Evolutionary conservation across 2,113 vertebrate genomes (phyloP), one percentile per base, ranked within the genome.

Genomic region (Brachypteracias leptosomus): DNA sequence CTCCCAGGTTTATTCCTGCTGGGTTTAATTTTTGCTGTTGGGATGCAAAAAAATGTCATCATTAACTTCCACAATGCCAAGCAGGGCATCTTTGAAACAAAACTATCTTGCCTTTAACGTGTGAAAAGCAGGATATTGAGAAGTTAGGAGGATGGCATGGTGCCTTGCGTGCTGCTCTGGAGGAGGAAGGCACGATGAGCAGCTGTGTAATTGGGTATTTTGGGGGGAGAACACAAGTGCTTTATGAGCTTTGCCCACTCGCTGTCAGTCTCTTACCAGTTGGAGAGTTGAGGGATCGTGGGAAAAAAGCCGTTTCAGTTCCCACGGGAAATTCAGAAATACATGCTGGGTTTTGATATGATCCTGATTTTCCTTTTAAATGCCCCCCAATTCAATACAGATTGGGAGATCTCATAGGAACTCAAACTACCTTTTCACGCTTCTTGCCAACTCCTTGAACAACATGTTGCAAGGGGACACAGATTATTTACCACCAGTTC

Each of bases 371-470:
- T 61, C 70, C 54, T 57, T 47, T 38, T 52, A 78, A 74, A 74
- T 10, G 40, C 52, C 21, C 7, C 35, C 35, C 10, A 2, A 7
- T 40, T n/a, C 62, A 36, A 1, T 12, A 36, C 0, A 1, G 31
- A 33, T 24, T 46, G n/a, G 51, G 5, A 13, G 29, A 55, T 54
- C 66, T 89, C 62, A 3, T 1, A 11, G 3, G 57, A 68, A 33
- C 33, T 63, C 81, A 21, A 51, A 26, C 33, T 8, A 44, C 54
- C n/a, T 84, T 65, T 57, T 68, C 65, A 44, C n/a, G 55, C 54
- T 33, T 70, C 66, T 22, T 55, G 26, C 46, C 74, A 67, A 4
- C 42, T 16, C 52, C 7, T 3, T 12, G 55, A 76, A 18, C n/a
- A 88, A 7, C 21, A 9, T 4, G 0, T 3, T 2, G 7, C 68